phyloP scores from a whole-genome alignment of 2,797 vertebrate genomes.

The Clarias fuscus region DNA sequence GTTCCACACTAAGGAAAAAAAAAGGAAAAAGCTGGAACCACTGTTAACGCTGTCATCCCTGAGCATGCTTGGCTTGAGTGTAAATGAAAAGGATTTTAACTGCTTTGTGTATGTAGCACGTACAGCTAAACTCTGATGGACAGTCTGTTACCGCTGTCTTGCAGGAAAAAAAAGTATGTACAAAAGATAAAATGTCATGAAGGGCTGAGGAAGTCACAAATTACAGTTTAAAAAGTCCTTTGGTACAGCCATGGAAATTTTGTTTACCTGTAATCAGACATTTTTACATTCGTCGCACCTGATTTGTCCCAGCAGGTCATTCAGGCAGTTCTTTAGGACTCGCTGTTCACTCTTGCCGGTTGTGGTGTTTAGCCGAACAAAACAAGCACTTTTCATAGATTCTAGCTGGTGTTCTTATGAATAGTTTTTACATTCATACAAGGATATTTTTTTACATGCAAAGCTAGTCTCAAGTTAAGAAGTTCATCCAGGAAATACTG shows the following conservation, averaged over 20 bases:
- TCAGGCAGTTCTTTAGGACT: conserved; percentile 29
- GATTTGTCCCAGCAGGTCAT: background rate
- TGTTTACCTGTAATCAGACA: background rate
- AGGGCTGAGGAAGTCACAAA: conserved; percentile 33
- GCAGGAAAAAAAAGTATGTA: conserved; percentile 25
- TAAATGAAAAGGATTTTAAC: conserved; percentile 60
- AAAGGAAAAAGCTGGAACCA: conserved; percentile 28
- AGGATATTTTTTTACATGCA: conserved; percentile 29
- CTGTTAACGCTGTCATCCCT: conserved; percentile 72
- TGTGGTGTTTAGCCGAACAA: conserved; percentile 43
- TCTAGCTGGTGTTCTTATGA: conserved; percentile 14
- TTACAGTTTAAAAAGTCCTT: background rate
- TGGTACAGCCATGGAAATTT: background rate
- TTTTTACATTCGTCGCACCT: background rate
- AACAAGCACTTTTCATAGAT: conserved; percentile 42
- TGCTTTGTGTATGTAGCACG: conserved; percentile 57
- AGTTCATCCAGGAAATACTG: conserved; percentile 22
- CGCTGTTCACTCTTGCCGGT: conserved; percentile 34
- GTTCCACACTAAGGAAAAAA: conserved; percentile 44
- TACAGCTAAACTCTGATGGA: conserved; percentile 42
- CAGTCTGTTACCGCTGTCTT: conserved; percentile 30
- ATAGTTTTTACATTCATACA: conserved; percentile 39
- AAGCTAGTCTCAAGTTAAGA: conserved; percentile 32
- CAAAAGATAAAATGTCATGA: conserved; percentile 22
- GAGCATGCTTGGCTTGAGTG: conserved; percentile 68